Evolutionary conservation across 1,140 invertebrate species (phyloP).

Genomic region (Myzus persicae): DNA sequence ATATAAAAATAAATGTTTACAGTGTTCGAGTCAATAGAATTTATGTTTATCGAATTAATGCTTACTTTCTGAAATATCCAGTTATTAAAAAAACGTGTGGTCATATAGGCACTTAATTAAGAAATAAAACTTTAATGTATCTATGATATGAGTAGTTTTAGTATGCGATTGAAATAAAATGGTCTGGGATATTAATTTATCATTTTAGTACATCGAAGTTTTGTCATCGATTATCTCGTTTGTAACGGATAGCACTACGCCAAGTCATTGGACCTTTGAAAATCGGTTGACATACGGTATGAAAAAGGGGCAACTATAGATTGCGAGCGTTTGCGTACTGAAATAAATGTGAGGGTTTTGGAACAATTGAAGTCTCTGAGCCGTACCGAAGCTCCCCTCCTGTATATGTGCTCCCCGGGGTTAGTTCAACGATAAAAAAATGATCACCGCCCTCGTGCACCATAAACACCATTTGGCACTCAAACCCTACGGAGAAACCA

Average conservation of each 20-base stretch:
- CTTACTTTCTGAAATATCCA: neutral
- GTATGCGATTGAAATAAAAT: neutral
- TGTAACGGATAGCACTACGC: neutral
- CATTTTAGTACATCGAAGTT: neutral
- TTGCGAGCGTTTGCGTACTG: slow-evolving; percentile 14
- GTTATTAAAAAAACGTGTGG: neutral
- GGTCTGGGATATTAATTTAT: neutral
- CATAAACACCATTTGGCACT: slow-evolving; percentile 49
- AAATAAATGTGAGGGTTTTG: slow-evolving; percentile 18
- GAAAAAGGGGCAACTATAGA: slow-evolving; percentile 36
- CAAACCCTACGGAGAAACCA: slow-evolving; percentile 26
- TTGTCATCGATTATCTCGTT: neutral
- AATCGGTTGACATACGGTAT: slow-evolving; percentile 38
- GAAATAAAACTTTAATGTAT: neutral
- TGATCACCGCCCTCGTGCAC: slow-evolving; percentile 38
- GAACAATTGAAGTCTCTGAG: slow-evolving; percentile 49
- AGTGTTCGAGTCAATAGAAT: neutral
- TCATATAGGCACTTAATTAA: neutral
- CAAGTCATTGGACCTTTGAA: slow-evolving; percentile 15
- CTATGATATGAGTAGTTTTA: neutral
- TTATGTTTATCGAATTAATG: neutral
- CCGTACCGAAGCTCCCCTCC: slow-evolving; percentile 16
- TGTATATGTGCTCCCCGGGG: slow-evolving; percentile 18
- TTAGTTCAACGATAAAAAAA: slow-evolving; percentile 55
- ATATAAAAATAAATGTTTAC: neutral